Conservation (phyloP, 1,140 invertebrate genomes). For the Reticulitermes speratus region DNA sequence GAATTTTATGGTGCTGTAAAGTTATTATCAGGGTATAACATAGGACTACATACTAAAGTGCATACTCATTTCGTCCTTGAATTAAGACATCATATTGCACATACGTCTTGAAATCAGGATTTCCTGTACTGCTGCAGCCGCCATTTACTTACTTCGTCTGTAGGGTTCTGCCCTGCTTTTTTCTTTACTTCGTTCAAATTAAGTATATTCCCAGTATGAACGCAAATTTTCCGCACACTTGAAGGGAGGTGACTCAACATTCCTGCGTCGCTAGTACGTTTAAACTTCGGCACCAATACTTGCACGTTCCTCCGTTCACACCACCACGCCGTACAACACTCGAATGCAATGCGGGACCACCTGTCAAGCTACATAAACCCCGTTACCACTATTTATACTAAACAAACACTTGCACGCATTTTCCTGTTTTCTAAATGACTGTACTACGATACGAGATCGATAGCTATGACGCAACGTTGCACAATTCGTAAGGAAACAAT, state of each 20-base stretch:
- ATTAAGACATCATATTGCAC: neutral
- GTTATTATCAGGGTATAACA: neutral
- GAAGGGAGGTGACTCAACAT: constrained; percentile 31
- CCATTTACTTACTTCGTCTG: constrained; percentile 67
- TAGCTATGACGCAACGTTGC: neutral
- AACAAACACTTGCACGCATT: neutral
- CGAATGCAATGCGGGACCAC: neutral
- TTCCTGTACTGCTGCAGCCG: neutral
- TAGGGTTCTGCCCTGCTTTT: constrained; percentile 76
- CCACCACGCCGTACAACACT: neutral
- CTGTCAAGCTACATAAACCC: neutral
- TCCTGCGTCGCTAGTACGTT: neutral
- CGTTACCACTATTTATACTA: neutral
- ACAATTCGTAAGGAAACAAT: neutral
- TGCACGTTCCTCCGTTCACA: neutral
- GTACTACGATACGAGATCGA: neutral
- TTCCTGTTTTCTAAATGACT: neutral
- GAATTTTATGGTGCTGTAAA: neutral
- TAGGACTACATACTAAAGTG: neutral
- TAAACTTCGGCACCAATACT: neutral
- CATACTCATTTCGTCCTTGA: constrained; percentile 24
- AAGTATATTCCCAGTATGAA: constrained; percentile 86
- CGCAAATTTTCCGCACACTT: constrained; percentile 44
- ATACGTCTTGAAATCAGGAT: neutral
- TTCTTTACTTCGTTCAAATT: constrained; percentile 77